Percentiles rank a stretch among this genome's conserved stretches.
Conservation (phyloP, 2,797 vertebrate genomes). For the Chelidonichthys spinosus region DNA sequence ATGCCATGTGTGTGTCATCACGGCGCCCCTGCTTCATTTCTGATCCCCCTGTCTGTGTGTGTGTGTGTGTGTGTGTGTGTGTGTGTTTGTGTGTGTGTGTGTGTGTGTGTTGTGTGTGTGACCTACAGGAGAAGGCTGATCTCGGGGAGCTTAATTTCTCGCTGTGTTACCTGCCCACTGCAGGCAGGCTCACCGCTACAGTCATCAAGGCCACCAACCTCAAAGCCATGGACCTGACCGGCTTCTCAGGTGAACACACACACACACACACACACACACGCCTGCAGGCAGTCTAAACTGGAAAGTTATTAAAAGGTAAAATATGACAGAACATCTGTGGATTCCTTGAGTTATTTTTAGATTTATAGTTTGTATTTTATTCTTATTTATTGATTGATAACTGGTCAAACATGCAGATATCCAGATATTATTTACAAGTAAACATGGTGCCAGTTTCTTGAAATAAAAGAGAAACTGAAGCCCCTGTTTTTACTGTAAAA, state of each 20-base stretch:
- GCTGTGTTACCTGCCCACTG: constrained; percentile 95
- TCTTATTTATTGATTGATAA: constrained; percentile 7
- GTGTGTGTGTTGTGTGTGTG: constrained; percentile 49
- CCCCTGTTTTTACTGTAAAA: background rate
- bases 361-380: background rate
- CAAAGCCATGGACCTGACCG: constrained; percentile 96
- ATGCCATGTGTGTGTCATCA: constrained; percentile 21
- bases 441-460: background rate
- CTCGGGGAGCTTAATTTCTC: constrained; percentile 96
- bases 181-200: constrained; percentile 91
- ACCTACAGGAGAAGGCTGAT: constrained; percentile 93
- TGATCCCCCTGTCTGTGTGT: constrained; percentile 40
- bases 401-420: background rate
- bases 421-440: constrained; percentile 6
- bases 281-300: background rate
- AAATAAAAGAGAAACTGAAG: background rate
- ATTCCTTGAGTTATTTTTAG: constrained; percentile 15
- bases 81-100: constrained; percentile 37
- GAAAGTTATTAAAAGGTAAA: constrained; percentile 30
- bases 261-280: background rate
- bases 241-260: constrained; percentile 88
- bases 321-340: constrained; percentile 29
- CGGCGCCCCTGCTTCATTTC: constrained; percentile 8
- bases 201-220: constrained; percentile 95
- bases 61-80: constrained; percentile 47